phyloP scores from a whole-genome alignment of 2,113 vertebrate species.

The Murina feae region DNA sequence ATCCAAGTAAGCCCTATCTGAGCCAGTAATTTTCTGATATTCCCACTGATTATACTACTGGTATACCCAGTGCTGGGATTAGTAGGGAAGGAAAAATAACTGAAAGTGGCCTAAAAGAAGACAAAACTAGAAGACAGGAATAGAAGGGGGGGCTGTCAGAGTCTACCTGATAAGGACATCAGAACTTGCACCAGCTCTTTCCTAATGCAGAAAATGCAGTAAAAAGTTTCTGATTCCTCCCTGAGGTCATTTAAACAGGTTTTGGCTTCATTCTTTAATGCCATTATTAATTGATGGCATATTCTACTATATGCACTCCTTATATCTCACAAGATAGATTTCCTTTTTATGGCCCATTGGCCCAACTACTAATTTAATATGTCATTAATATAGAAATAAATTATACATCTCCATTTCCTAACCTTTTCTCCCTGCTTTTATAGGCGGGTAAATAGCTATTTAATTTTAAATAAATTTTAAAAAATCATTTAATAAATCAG shows the following conservation, averaged over 20 bases:
- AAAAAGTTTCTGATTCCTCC: neutral
- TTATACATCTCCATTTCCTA: neutral
- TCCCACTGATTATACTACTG: neutral
- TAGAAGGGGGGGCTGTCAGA: neutral
- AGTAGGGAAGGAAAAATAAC: neutral
- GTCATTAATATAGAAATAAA: slow-evolving; percentile 41
- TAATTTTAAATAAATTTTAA: slow-evolving; percentile 4
- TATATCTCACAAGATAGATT: neutral
- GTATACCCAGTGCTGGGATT: neutral
- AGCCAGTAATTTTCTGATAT: neutral
- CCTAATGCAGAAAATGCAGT: neutral
- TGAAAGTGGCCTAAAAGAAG: neutral
- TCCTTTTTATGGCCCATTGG: slow-evolving; percentile 26
- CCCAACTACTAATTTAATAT: slow-evolving; percentile 37
- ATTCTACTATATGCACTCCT: neutral
- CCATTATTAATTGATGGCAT: slow-evolving; percentile 31
- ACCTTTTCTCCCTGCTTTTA: neutral
- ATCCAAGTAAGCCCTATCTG: neutral
- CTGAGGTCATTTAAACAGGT: slow-evolving; percentile 30
- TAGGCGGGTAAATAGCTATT: neutral
- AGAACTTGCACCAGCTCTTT: neutral
- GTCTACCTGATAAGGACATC: neutral
- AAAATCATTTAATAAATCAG: slow-evolving; percentile 5
- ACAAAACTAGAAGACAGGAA: neutral
- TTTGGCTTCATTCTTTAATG: slow-evolving; percentile 37